These are phyloP conservation scores for Ganaspis sp. DNA, from an alignment of 1,140 invertebrate genomes.

Conservation along the genomic window DNA sequence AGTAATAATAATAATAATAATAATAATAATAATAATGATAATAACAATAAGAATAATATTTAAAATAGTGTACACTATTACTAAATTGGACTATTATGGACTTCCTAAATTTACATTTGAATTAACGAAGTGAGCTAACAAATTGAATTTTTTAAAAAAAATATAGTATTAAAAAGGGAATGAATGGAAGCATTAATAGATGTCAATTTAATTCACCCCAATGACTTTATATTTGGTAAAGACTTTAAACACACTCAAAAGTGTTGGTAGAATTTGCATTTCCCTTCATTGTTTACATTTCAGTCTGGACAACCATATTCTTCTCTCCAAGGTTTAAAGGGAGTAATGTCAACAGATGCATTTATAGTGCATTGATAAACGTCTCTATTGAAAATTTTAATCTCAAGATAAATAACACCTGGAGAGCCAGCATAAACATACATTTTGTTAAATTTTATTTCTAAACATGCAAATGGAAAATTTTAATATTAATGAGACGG, in stretches of 20 bases:
- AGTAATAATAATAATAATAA: no score
- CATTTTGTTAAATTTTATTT: neutral
- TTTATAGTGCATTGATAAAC: slow-evolving; percentile 10
- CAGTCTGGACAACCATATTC: neutral
- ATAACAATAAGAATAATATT: no score
- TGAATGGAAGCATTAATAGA: neutral
- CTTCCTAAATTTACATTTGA: no score
- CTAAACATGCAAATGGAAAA: neutral
- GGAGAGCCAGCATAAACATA: neutral
- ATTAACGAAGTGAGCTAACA: no score
- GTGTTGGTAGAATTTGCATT: neutral
- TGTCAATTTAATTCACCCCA: neutral
- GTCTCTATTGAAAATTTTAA: slow-evolving; percentile 10
- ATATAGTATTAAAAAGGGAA: neutral
- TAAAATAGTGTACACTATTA: no score
- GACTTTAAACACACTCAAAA: neutral
- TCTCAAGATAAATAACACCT: neutral
- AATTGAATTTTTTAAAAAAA: neutral
- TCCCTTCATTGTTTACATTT: slow-evolving; percentile 9
- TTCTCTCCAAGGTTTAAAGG: neutral
- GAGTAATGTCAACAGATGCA: neutral
- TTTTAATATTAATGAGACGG: neutral
- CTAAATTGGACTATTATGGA: no score
- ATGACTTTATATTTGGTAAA: slow-evolving; percentile 1
- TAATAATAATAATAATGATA: no score